These are phyloP conservation scores for Lutraria rhynchaena DNA, from an alignment of 1,140 invertebrate species.

Conservation along the genomic window DNA sequence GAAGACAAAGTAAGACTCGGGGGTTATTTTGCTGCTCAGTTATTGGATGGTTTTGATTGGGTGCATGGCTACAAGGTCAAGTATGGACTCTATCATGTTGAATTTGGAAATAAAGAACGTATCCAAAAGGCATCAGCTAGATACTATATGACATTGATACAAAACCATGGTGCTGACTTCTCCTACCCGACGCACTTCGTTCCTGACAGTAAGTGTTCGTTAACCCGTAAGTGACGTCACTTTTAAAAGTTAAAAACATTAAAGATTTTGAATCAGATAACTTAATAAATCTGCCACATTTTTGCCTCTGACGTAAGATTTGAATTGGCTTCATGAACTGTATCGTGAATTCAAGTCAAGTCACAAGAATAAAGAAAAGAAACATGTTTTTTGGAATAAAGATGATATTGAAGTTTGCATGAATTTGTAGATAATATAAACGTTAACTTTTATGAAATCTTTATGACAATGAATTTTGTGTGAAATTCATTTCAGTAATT, in stretches of 20 bases:
- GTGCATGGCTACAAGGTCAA: constrained; percentile 83
- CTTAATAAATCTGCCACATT: too few species aligned
- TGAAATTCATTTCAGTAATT: constrained; percentile 62
- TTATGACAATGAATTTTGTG: background rate
- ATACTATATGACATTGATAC: constrained; percentile 67
- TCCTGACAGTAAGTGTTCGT: constrained; percentile 51
- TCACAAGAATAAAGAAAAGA: background rate
- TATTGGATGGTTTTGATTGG: constrained; percentile 93
- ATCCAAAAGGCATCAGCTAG: constrained; percentile 88
- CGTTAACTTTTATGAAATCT: background rate
- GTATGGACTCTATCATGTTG: constrained; percentile 89
- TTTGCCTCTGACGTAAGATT: too few species aligned
- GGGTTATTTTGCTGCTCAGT: constrained; percentile 88
- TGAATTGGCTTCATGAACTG: too few species aligned
- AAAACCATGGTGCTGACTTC: constrained; percentile 67
- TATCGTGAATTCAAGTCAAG: too few species aligned
- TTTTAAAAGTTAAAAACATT: too few species aligned
- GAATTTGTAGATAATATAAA: too few species aligned
- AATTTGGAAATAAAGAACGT: constrained; percentile 87
- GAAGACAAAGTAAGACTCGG: constrained; percentile 86
- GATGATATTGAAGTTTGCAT: too few species aligned
- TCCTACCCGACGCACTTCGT: constrained; percentile 51
- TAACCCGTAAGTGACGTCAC: background rate
- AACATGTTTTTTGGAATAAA: too few species aligned
- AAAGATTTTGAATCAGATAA: too few species aligned